Evolutionary conservation across 2,797 vertebrate genomes (phyloP).

Genomic region (Onychomys leucogaster): DNA sequence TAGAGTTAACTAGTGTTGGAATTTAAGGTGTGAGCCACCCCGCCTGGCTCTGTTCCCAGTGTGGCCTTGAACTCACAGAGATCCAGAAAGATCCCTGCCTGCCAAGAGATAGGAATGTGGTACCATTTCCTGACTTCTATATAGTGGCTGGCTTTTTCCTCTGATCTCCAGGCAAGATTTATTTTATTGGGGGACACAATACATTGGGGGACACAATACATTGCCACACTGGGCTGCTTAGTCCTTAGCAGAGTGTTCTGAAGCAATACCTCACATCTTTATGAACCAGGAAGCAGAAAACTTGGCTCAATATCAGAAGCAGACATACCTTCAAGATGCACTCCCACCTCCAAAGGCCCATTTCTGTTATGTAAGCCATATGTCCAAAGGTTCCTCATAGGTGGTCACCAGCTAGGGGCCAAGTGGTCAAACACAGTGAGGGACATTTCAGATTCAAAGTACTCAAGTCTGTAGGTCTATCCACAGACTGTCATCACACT

Average conservation of each 20-base stretch:
- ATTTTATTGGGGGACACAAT: too few species aligned
- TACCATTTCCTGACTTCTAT: too few species aligned
- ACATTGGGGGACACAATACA: too few species aligned
- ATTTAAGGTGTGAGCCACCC: too few species aligned
- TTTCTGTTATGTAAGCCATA: background rate
- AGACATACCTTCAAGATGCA: background rate
- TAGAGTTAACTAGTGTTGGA: too few species aligned
- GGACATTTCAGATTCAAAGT: background rate
- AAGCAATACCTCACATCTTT: background rate
- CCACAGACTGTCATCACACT: background rate
- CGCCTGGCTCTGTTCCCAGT: too few species aligned
- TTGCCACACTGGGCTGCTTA: background rate
- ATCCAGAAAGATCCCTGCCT: too few species aligned
- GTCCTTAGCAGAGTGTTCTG: background rate
- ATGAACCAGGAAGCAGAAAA: background rate
- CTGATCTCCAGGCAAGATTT: too few species aligned
- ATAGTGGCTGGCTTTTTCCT: too few species aligned
- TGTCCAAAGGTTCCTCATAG: background rate
- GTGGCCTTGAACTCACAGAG: too few species aligned
- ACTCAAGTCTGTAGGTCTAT: background rate
- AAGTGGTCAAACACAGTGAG: background rate
- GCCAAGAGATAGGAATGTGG: too few species aligned
- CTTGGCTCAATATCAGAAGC: background rate
- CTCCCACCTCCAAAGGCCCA: background rate
- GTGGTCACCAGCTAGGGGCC: background rate